Conservation (phyloP, 2,797 vertebrate genomes). For the Crotalus adamanteus region DNA sequence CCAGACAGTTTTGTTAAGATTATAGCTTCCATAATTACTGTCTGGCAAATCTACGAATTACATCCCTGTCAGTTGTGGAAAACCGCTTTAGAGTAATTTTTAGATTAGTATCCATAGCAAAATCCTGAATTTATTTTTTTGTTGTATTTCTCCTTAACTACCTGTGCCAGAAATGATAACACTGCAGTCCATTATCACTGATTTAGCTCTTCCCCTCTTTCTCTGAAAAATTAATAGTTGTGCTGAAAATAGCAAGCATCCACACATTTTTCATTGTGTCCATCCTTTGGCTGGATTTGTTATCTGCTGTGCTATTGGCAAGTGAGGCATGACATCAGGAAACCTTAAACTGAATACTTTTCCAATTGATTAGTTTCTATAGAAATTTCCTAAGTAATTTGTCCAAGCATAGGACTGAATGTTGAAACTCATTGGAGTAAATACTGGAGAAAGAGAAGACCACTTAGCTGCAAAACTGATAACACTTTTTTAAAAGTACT, state of each 20-base stretch:
- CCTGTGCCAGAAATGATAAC: not conserved
- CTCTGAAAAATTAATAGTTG: not conserved
- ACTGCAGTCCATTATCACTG: not conserved
- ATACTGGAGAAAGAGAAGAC: conserved; percentile 31
- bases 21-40: not conserved
- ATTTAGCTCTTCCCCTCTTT: not conserved
- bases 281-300: not conserved
- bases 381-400: conserved; percentile 15
- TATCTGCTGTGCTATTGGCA: fast-evolving
- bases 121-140: not conserved
- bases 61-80: not conserved
- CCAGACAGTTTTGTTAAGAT: not conserved
- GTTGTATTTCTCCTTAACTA: not conserved
- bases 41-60: not conserved
- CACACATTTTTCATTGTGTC: not conserved
- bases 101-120: not conserved
- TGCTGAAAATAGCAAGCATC: not conserved
- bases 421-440: conserved; percentile 30
- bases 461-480: conserved; percentile 43
- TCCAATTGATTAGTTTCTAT: conserved; percentile 16
- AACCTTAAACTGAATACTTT: not conserved
- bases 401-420: conserved; percentile 26
- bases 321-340: not conserved
- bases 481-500: not conserved
- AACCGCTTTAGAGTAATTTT: not conserved